These are phyloP conservation scores for Aleiodes sp. DNA, from an alignment of 1,140 invertebrate species.

Conservation along the genomic window DNA sequence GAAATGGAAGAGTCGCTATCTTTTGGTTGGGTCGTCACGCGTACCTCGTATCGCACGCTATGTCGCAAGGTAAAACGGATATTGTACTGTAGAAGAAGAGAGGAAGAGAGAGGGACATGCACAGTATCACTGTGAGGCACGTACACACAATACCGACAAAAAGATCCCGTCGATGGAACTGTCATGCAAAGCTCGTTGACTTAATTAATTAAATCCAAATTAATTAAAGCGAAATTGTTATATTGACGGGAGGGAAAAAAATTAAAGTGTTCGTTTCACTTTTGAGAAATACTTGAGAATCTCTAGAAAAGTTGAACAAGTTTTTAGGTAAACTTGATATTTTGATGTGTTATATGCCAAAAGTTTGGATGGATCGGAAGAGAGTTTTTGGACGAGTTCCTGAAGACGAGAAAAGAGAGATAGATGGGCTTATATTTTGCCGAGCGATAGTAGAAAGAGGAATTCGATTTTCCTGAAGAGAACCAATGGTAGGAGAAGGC, in stretches of 20 bases:
- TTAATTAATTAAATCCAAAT: conserved; percentile 6
- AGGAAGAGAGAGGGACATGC: background rate
- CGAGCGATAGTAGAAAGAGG: conserved; percentile 21
- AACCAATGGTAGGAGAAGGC: conserved; percentile 22
- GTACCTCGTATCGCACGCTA: conserved; percentile 29
- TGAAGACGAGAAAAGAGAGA: conserved; percentile 18
- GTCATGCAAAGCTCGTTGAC: background rate
- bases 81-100: background rate
- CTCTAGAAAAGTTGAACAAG: background rate
- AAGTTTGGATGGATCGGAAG: conserved; percentile 7
- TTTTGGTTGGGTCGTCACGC: conserved; percentile 28
- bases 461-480: conserved; percentile 11
- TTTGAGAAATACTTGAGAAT: background rate
- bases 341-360: conserved; percentile 14
- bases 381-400: conserved; percentile 19
- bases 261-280: background rate
- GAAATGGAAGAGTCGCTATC: conserved; percentile 15
- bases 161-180: background rate
- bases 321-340: conserved; percentile 11
- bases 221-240: background rate
- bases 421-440: conserved; percentile 9
- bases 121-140: background rate
- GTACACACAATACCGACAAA: background rate
- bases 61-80: conserved; percentile 11
- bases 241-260: background rate